Conservation (phyloP, 2,888 invertebrate species). For the Stratiomys singularior region DNA sequence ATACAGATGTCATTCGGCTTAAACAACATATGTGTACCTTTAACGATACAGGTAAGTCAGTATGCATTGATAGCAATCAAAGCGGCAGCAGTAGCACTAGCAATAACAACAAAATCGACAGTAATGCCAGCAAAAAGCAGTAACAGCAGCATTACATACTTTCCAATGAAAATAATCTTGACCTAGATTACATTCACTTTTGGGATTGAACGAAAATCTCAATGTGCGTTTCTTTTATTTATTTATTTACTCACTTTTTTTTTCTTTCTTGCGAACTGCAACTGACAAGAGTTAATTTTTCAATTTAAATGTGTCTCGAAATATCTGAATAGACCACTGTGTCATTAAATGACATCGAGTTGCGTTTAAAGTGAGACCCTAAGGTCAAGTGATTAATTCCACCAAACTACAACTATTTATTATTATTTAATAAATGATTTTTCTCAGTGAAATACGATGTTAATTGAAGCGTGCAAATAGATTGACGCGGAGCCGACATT, state of each 20-base stretch:
- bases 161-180: constrained; percentile 38
- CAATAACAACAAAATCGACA: background rate
- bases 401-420: background rate
- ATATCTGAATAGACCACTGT: background rate
- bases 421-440: background rate
- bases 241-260: too few species aligned
- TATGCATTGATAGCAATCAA: background rate
- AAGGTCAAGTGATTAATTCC: constrained; percentile 2
- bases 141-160: background rate
- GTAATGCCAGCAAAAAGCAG: too few species aligned
- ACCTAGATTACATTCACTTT: constrained; percentile 38
- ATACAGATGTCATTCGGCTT: background rate
- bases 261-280: too few species aligned
- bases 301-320: background rate
- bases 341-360: background rate
- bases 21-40: background rate
- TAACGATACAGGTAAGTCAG: background rate
- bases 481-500: background rate
- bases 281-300: background rate
- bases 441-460: background rate
- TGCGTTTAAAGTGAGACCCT: background rate
- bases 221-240: background rate
- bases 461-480: background rate
- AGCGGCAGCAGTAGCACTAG: too few species aligned
- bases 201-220: constrained; percentile 7